Percentiles rank a stretch among this genome's conserved stretches.
Evolutionary conservation across 2,797 vertebrate species (phyloP).

Genomic region (Apogon hyalosoma): DNA sequence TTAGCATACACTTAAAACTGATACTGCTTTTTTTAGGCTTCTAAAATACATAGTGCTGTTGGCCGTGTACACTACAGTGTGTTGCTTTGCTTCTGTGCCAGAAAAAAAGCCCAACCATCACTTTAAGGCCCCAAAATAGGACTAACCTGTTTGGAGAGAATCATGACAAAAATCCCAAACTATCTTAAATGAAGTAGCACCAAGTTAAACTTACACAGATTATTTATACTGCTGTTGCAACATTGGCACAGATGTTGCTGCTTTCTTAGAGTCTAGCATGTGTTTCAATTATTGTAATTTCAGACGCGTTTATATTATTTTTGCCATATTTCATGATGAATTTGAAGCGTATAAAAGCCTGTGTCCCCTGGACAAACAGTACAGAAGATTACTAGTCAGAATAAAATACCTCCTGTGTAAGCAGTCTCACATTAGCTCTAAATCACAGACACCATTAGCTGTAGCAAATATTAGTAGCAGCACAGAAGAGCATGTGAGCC

Average conservation of each 20-base stretch:
- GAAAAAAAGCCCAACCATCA: too few species aligned
- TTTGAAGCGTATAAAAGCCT: conserved; percentile 1
- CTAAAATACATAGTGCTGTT: too few species aligned
- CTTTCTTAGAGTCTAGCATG: neutral
- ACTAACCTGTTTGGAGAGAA: too few species aligned
- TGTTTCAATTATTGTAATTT: neutral
- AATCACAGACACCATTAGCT: conserved; percentile 44
- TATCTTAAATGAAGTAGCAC: too few species aligned
- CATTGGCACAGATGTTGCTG: neutral
- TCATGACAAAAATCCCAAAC: too few species aligned
- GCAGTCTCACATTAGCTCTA: conserved; percentile 28
- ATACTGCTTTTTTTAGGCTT: too few species aligned
- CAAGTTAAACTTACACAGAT: too few species aligned
- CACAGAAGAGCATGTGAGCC: conserved; percentile 14
- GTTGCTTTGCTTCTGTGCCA: too few species aligned
- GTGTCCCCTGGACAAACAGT: conserved; percentile 18
- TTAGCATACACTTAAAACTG: too few species aligned
- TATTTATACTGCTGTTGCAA: too few species aligned
- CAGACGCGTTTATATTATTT: neutral
- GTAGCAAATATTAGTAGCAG: conserved; percentile 51
- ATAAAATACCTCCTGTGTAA: conserved; percentile 46
- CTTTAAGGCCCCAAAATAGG: too few species aligned
- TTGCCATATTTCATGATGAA: neutral
- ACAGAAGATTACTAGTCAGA: conserved; percentile 29
- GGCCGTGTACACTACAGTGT: too few species aligned